A percentile compares a stretch with the other conserved stretches of the same genome.
Evolutionary conservation across 2,113 vertebrate species (phyloP).

Genomic region (Sorex araneus): DNA sequence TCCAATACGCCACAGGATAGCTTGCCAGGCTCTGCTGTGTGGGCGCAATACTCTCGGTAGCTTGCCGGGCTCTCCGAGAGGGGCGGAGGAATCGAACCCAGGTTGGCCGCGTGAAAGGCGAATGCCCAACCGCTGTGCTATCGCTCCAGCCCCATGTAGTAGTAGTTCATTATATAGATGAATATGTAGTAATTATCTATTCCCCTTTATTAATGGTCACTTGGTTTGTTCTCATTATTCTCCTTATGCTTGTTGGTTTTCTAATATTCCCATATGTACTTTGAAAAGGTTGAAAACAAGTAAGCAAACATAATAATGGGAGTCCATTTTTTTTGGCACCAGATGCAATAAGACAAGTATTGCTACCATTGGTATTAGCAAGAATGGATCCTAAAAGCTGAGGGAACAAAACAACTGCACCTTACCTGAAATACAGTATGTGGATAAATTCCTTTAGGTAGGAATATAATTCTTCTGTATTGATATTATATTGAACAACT

Average conservation of each 20-base stretch:
- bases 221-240: constrained; percentile 58
- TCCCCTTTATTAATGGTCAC: neutral
- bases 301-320: constrained; percentile 20
- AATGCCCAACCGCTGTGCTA: too few relatives aligned
- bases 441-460: constrained; percentile 99
- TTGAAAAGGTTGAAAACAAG: constrained; percentile 43
- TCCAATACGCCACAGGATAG: too few relatives aligned
- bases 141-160: too few relatives aligned
- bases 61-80: too few relatives aligned
- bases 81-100: too few relatives aligned
- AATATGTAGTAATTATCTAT: constrained; percentile 12
- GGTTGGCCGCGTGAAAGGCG: too few relatives aligned
- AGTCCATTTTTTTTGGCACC: neutral
- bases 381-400: neutral
- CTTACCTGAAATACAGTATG: constrained; percentile 97
- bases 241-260: constrained; percentile 45
- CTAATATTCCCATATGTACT: constrained; percentile 55
- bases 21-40: too few relatives aligned
- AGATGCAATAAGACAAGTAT: constrained; percentile 33
- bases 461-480: constrained; percentile 98
- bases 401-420: neutral
- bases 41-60: too few relatives aligned
- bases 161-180: neutral
- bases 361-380: constrained; percentile 24
- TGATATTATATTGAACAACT: constrained; percentile 98